Conservation (phyloP, 1,140 invertebrate species). For the Theocolax elegans region DNA sequence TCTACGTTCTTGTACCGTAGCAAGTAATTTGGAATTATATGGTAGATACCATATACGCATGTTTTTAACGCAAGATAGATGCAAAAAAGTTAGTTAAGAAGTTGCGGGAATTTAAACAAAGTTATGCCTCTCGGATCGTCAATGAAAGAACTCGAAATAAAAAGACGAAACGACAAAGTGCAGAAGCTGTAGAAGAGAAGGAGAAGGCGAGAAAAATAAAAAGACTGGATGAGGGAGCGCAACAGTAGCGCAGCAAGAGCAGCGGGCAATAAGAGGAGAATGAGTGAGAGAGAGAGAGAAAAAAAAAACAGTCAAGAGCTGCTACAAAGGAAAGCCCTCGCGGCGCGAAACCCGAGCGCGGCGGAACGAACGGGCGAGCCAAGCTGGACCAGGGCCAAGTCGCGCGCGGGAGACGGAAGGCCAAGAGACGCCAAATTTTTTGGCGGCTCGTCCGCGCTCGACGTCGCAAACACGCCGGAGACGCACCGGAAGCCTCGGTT, state of each 20-base stretch:
- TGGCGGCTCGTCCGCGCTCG: too few relatives aligned
- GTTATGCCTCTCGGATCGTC: too few relatives aligned
- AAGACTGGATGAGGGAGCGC: background rate
- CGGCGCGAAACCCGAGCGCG: constrained; percentile 7
- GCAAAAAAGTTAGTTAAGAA: too few relatives aligned
- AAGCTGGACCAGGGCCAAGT: constrained; percentile 37
- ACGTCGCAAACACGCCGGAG: background rate
- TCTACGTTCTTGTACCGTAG: too few relatives aligned
- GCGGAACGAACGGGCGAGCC: constrained; percentile 13
- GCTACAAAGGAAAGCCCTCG: background rate
- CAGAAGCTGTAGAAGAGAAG: background rate
- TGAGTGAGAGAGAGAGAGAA: constrained; percentile 15
- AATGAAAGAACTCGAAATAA: too few relatives aligned
- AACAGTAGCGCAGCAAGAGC: background rate
- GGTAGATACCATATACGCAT: too few relatives aligned
- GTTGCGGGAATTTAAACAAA: too few relatives aligned
- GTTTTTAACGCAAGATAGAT: too few relatives aligned
- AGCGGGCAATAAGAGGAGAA: background rate
- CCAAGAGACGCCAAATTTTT: background rate
- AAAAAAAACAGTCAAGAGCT: background rate
- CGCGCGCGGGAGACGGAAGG: constrained; percentile 1
- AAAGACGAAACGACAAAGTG: background rate
- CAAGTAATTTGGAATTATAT: too few relatives aligned
- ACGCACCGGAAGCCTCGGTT: constrained; percentile 12
- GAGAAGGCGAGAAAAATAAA: background rate